These are phyloP conservation scores for Paraplagusia blochii DNA, from an alignment of 2,113 vertebrate genomes.

Conservation along the genomic window DNA sequence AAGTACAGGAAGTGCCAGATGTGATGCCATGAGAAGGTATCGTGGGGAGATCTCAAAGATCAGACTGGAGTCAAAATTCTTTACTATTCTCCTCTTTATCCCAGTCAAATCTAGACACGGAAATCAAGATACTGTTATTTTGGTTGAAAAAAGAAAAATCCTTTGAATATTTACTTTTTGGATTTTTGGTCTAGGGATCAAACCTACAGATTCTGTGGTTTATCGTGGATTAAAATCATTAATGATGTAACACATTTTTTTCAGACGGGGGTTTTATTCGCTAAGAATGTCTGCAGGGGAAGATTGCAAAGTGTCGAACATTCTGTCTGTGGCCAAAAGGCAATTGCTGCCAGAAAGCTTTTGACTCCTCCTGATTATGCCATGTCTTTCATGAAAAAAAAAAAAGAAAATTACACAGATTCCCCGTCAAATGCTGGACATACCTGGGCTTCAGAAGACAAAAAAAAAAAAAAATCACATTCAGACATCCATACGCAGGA, in stretches of 20 bases:
- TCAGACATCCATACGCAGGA: constrained; percentile 49
- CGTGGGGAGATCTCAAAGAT: too few species aligned
- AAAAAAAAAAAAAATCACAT: constrained; percentile 53
- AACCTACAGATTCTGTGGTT: too few species aligned
- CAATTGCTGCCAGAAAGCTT: constrained; percentile 59
- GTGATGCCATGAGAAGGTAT: too few species aligned
- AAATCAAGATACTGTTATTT: too few species aligned
- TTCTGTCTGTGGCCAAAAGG: constrained; percentile 53
- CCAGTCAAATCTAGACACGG: too few species aligned
- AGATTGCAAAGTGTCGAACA: constrained; percentile 50
- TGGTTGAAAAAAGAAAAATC: not conserved
- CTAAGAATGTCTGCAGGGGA: constrained; percentile 52
- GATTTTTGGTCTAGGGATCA: too few species aligned
- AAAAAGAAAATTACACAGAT: constrained; percentile 51
- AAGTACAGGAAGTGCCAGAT: too few species aligned
- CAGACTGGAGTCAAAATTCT: too few species aligned
- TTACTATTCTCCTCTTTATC: too few species aligned
- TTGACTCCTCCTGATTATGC: constrained; percentile 63
- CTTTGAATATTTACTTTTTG: too few species aligned
- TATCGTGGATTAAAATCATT: constrained; percentile 25
- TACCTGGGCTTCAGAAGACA: constrained; percentile 48
- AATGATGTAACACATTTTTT: constrained; percentile 37
- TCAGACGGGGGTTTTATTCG: constrained; percentile 47
- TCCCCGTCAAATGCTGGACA: constrained; percentile 61
- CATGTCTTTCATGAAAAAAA: constrained; percentile 50